Evolutionary conservation across 2,888 invertebrate genomes (phyloP).

Genomic region (Congeria kusceri): DNA sequence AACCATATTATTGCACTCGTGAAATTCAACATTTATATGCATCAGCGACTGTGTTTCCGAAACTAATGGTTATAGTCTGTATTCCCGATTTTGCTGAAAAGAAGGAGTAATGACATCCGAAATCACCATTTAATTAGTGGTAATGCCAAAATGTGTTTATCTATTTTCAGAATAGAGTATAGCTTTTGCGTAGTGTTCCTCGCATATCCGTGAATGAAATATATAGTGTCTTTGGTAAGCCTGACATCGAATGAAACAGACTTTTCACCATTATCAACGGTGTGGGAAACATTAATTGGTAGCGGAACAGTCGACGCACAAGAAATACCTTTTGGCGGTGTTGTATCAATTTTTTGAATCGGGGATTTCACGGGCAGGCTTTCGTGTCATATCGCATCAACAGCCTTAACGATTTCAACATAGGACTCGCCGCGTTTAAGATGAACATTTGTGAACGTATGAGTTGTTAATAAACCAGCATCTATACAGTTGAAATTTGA

Average conservation of each 20-base stretch:
- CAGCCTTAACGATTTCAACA: conserved; percentile 51
- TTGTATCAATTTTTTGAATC: conserved; percentile 4
- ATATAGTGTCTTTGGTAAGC: conserved; percentile 11
- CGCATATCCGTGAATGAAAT: conserved; percentile 13
- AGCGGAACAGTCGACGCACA: conserved; percentile 16
- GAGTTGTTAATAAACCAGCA: conserved; percentile 18
- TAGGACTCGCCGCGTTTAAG: conserved; percentile 40
- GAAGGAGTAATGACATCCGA: conserved; percentile 22
- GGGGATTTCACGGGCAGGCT: conserved; percentile 16
- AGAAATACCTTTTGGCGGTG: conserved; percentile 12
- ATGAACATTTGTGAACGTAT: conserved; percentile 10
- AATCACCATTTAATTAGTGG: conserved; percentile 3
- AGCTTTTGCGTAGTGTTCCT: background rate
- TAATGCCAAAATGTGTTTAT: conserved; percentile 3
- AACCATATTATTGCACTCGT: no score
- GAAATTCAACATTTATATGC: no score
- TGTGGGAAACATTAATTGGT: background rate
- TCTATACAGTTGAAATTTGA: conserved; percentile 11
- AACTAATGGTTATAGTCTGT: no score
- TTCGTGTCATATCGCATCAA: conserved; percentile 54
- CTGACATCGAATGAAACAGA: background rate
- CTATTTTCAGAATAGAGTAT: background rate
- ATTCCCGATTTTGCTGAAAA: background rate
- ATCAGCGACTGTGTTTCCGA: no score
- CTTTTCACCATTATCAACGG: background rate